Evolutionary conservation across 2,888 invertebrate species (phyloP).

Genomic region (Ptychoptera contaminata): DNA sequence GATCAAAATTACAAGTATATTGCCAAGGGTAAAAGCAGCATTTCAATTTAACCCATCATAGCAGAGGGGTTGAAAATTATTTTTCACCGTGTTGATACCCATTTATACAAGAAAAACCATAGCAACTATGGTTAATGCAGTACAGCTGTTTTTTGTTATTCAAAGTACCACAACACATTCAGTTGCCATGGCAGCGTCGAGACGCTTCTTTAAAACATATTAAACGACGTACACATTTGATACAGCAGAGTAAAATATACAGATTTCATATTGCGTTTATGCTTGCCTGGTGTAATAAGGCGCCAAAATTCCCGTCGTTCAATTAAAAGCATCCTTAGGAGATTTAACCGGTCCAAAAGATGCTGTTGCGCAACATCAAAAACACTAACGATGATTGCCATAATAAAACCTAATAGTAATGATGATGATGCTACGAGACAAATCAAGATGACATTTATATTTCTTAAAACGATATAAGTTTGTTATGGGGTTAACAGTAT

Average conservation of each 20-base stretch:
- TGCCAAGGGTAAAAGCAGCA: too few relatives aligned
- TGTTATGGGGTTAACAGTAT: too few relatives aligned
- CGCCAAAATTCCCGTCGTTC: conserved; percentile 4
- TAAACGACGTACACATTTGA: too few relatives aligned
- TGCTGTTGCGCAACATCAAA: too few relatives aligned
- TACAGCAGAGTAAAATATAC: not conserved
- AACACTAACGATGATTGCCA: too few relatives aligned
- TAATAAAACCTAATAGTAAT: too few relatives aligned
- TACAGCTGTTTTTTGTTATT: not conserved
- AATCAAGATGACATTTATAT: too few relatives aligned
- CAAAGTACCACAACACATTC: not conserved
- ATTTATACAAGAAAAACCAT: not conserved
- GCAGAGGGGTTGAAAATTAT: not conserved
- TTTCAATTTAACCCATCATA: too few relatives aligned
- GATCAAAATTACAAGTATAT: not conserved
- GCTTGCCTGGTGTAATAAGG: conserved; percentile 3
- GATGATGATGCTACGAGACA: too few relatives aligned
- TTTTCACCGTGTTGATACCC: not conserved
- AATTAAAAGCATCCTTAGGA: conserved; percentile 2
- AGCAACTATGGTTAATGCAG: too few relatives aligned
- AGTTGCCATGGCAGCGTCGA: not conserved
- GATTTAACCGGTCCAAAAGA: not conserved
- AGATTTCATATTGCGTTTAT: not conserved
- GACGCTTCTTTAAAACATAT: not conserved
- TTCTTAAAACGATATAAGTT: too few relatives aligned